Evolutionary conservation across 2,113 vertebrate species (phyloP).

Genomic region (Vicugna pacos): DNA sequence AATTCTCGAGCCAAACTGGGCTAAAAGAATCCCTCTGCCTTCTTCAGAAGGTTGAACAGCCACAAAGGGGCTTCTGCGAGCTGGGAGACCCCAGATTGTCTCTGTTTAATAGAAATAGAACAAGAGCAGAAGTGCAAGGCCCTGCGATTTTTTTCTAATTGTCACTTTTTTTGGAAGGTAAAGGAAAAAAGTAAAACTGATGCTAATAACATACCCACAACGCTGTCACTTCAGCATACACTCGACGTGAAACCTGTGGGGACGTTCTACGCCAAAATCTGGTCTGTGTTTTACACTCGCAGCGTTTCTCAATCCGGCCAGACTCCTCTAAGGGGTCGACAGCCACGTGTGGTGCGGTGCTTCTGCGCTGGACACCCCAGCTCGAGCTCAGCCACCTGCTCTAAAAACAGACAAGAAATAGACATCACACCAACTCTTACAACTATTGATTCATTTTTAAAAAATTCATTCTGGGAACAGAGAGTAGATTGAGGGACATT

Average conservation of each 20-base stretch:
- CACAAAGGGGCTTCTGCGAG: not conserved
- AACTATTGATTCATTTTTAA: not conserved
- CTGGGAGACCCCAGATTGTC: not conserved
- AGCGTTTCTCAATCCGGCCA: no score
- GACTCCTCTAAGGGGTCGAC: not conserved
- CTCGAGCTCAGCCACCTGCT: not conserved
- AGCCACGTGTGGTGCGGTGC: not conserved
- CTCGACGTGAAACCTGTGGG: not conserved
- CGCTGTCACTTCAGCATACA: not conserved
- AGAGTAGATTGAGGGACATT: not conserved
- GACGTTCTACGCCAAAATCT: not conserved
- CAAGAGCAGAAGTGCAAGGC: not conserved
- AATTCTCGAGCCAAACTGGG: not conserved
- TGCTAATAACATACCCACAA: not conserved
- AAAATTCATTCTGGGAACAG: not conserved
- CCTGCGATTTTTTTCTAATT: not conserved
- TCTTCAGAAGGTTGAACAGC: not conserved
- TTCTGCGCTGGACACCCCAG: not conserved
- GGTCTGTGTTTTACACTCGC: fast-evolving
- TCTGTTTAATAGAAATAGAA: not conserved
- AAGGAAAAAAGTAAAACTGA: not conserved
- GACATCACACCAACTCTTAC: not conserved
- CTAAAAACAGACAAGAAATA: not conserved
- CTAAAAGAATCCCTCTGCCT: not conserved
- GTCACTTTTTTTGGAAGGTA: not conserved